Conservation (phyloP, 2,113 vertebrate genomes). For the Anoplopoma fimbria region DNA sequence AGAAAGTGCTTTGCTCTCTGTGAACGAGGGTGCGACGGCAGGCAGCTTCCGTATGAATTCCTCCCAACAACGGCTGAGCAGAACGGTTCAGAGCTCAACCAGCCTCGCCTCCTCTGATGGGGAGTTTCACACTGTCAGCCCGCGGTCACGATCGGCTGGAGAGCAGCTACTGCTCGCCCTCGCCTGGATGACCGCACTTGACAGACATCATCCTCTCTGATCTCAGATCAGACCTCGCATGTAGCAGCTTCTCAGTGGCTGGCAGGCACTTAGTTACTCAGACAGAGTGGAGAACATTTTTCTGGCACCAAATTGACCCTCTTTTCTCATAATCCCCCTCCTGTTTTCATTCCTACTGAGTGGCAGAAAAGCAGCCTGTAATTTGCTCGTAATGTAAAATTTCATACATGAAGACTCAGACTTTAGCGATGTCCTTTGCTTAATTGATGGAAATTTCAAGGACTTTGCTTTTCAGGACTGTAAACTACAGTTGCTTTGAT, state of each 20-base stretch:
- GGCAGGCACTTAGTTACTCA: constrained; percentile 19
- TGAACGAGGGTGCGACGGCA: neutral
- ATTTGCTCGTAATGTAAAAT: constrained; percentile 13
- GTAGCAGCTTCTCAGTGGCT: constrained; percentile 25
- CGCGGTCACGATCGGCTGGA: constrained; percentile 55
- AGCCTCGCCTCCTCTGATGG: constrained; percentile 40
- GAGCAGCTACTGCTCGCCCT: constrained; percentile 46
- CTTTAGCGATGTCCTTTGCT: neutral
- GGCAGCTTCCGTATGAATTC: constrained; percentile 15
- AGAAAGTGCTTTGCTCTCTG: constrained; percentile 5
- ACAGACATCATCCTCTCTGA: constrained; percentile 62
- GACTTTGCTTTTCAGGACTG: constrained; percentile 6
- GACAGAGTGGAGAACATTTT: constrained; percentile 32
- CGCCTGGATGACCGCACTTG: constrained; percentile 32
- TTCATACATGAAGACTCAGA: neutral
- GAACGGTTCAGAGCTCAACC: constrained; percentile 36
- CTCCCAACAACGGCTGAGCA: constrained; percentile 30
- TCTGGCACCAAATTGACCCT: constrained; percentile 18
- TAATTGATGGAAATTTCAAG: constrained; percentile 36
- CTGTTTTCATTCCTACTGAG: constrained; percentile 10
- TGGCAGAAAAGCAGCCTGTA: neutral
- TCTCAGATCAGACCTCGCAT: constrained; percentile 60
- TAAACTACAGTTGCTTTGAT: constrained; percentile 14
- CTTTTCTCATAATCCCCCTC: constrained; percentile 19
- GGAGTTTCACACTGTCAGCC: constrained; percentile 64